Conservation (phyloP, 2,888 invertebrate genomes). For the Agriopis marginaria region DNA sequence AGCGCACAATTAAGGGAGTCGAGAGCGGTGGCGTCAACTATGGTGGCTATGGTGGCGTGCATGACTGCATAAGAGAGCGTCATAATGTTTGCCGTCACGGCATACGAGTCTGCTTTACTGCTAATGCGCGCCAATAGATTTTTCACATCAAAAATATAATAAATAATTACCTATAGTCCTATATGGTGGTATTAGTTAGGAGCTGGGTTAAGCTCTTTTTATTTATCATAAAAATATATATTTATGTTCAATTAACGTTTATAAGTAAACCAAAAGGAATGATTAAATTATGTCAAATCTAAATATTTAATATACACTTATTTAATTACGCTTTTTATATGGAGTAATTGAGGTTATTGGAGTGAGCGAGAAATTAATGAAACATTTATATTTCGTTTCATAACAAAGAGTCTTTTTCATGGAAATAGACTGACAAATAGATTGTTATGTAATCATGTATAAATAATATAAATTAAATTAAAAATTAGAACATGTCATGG, state of each 20-base stretch:
- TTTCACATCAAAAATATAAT: no score
- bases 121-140: no score
- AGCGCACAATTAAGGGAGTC: no score
- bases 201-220: neutral
- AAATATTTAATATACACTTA: constrained; percentile 2
- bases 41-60: no score
- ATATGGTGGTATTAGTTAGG: no score
- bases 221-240: neutral
- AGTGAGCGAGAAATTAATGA: neutral
- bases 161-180: neutral
- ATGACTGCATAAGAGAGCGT: no score
- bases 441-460: constrained; percentile 4
- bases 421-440: constrained; percentile 22
- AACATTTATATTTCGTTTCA: constrained; percentile 1
- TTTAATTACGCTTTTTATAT: constrained; percentile 23
- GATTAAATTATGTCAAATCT: neutral
- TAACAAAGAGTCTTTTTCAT: constrained; percentile 20
- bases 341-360: neutral
- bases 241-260: no score
- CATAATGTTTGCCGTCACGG: no score
- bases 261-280: neutral
- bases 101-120: no score
- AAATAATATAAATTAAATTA: constrained; percentile 2
- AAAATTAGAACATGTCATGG: constrained; percentile 3
- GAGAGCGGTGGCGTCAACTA: no score